Evolutionary conservation across 2,888 invertebrate genomes (phyloP), one percentile per base, ranked within the genome.

Genomic region (Tipula lateralis): DNA sequence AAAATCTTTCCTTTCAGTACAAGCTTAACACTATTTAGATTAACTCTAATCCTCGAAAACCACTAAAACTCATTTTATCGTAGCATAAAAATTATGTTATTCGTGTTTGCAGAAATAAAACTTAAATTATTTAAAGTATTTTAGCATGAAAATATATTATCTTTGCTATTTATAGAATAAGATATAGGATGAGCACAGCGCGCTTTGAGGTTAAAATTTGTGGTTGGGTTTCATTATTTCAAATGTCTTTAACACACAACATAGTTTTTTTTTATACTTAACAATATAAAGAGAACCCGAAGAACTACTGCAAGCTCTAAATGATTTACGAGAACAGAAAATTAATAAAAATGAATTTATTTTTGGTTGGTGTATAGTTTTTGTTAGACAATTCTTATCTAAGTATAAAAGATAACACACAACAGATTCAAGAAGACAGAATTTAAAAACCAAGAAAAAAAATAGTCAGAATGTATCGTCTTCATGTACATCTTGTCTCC

Each of bases 341-440:
- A 66, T 66, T 66, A 66, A 66, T 66, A 66, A 66, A 66, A 66
- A 66, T 66, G 66, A 66, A 24, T 66, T 66, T 66, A 66, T 12
- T 66, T 66, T 66, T 19, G 66, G 66, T 66, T 66, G 3, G 66
- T 66, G 66, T 66, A 66, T 66, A 66, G 66, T 66, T 66, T 66
- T 66, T 66, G 9, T 24, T 66, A 66, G 24, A 66, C 66, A 66
- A 66, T 66, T 66, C 24, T 50, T 50, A 2, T 66, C 16, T 66
- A 66, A 66, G 66, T 24, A 66, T 9, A 66, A 66, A 66, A 66
- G 66, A 66, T 66, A 24, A 66, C 66, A 66, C 66, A 66, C 66
- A 66, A 66, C 66, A 24, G 66, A 66, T 24, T 12, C 66, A 66
- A 66, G 66, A 66, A 66, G 24, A 66, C 24, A 24, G 24, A 66